phyloP scores from a whole-genome alignment of 2,113 vertebrate species.

The Lepus europaeus region DNA sequence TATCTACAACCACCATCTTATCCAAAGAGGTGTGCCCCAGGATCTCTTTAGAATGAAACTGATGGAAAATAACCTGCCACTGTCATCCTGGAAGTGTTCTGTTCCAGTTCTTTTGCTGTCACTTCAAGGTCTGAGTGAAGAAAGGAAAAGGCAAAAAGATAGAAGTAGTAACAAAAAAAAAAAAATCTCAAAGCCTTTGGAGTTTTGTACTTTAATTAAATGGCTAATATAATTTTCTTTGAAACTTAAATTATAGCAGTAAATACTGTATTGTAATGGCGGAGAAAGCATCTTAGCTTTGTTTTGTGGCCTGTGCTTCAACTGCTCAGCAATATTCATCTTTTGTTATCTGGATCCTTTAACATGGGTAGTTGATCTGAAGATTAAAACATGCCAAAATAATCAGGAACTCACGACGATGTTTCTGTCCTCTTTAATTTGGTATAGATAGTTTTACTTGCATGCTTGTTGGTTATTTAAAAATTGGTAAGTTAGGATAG shows the following conservation, averaged over 20 bases:
- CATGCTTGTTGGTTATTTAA: not conserved
- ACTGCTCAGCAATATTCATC: not conserved
- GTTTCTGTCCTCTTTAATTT: not conserved
- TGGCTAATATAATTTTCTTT: not conserved
- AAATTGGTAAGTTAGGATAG: not conserved
- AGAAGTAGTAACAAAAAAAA: not conserved
- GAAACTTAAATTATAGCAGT: not conserved
- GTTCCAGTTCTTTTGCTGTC: conserved; percentile 23
- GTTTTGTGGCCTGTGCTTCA: not conserved
- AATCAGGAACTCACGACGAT: not conserved
- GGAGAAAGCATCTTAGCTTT: not conserved
- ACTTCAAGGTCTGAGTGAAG: conserved; percentile 44
- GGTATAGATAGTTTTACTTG: not conserved
- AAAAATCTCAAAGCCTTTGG: not conserved
- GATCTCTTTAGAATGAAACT: not conserved
- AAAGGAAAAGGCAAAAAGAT: not conserved
- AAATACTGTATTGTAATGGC: not conserved
- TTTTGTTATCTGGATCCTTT: not conserved
- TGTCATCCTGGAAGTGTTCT: conserved; percentile 1
- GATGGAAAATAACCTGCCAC: conserved; percentile 26
- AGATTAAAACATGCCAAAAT: not conserved
- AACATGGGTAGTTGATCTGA: not conserved
- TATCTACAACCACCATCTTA: not conserved
- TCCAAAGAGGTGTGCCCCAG: not conserved
- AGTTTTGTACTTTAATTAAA: not conserved